Evolutionary conservation across 2,888 invertebrate species (phyloP), one percentile per base, ranked within the genome.

Genomic region (Diabrotica balteata): DNA sequence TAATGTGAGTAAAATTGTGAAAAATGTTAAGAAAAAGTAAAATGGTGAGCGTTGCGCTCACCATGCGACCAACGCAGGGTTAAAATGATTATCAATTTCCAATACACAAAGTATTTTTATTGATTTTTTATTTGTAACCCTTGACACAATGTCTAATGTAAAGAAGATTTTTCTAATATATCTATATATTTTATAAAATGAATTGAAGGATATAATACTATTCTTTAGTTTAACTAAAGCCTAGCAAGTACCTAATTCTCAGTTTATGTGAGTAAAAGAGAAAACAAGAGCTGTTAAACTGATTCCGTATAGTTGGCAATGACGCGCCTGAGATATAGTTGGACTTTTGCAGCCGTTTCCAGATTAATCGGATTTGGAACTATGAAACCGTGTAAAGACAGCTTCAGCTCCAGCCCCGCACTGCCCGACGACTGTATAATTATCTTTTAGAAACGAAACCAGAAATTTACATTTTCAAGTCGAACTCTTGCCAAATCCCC

Each of bases 301-400:
- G 50, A 63, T 57, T 63, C 22, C n/a, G 51, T 58, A 50, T 63
- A 50, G 51, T 57, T 51, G 63, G 51, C 51, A 57, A 57, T 50
- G 44, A 63, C 57, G 57, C 46, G 50, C 50, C 57, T 44, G 50
- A 58, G 51, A 63, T 51, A 57, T 63, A n/a, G 60, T 60, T 45
- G 46, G 64, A 59, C 64, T 64, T 64, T 64, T 64, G 64, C 58
- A 52, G 58, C 64, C 69, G 69, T 66, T 70, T 63, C 79, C 78
- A 78, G 81, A 82, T 83, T 82, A 83, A 83, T 83, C 82, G 80
- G 82, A 83, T 83, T 82, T 80, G 81, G 77, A 83, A 80, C 80
- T 82, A 82, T 78, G 82, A 81, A 80, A 80, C 82, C 83, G 81
- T 83, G 80, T 81, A 83, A 82, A 83, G 81, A 78, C 80, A 76